These are phyloP conservation scores for Caracal caracal DNA, from an alignment of 2,113 vertebrate genomes.

Conservation along the genomic window DNA sequence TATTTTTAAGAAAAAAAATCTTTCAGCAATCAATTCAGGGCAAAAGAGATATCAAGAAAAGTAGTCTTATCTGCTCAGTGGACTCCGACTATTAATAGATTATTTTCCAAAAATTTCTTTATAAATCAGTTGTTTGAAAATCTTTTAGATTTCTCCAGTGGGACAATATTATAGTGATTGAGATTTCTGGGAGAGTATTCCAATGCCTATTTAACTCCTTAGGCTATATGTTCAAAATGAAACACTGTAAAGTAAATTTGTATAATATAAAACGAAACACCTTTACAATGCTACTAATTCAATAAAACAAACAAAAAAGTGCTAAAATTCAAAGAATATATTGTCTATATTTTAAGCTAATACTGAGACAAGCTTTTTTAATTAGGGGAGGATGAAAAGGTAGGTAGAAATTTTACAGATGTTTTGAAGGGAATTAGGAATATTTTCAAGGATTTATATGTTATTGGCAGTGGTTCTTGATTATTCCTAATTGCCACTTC, in stretches of 20 bases:
- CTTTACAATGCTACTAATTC: background rate
- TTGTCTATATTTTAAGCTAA: constrained; percentile 37
- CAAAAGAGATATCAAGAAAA: background rate
- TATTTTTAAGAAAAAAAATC: background rate
- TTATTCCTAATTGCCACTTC: constrained; percentile 68
- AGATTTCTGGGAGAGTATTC: background rate
- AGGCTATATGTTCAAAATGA: background rate
- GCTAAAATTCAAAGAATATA: background rate
- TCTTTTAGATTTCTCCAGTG: constrained; percentile 15
- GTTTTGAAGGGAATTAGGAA: constrained; percentile 19
- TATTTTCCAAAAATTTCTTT: background rate
- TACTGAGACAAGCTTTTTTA: background rate
- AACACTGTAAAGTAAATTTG: background rate
- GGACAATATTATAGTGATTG: background rate
- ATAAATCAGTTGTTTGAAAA: constrained; percentile 37
- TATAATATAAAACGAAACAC: background rate
- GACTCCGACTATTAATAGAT: background rate
- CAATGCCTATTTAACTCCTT: constrained; percentile 45
- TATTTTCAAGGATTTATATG: constrained; percentile 54
- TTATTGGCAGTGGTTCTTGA: constrained; percentile 53
- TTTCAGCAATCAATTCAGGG: background rate
- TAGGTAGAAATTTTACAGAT: constrained; percentile 12
- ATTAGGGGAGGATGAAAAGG: constrained; percentile 46
- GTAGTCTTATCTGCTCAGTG: background rate
- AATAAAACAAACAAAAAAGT: background rate